These are phyloP conservation scores for Coluber constrictor DNA, from an alignment of 2,797 vertebrate species.

Conservation along the genomic window DNA sequence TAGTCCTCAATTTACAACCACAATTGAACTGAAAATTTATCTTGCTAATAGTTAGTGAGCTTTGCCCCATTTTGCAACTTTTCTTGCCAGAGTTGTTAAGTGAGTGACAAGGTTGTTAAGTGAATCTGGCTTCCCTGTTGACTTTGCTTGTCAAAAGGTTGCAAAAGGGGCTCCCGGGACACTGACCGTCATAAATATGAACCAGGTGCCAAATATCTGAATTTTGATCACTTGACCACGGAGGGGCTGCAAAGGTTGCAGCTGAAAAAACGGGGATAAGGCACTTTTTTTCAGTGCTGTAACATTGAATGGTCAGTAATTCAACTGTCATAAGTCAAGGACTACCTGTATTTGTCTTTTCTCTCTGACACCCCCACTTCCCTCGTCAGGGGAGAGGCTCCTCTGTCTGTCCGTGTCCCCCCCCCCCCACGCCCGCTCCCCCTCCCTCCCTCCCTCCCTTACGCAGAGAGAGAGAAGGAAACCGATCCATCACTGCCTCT, in stretches of 20 bases:
- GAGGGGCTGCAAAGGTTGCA: background rate
- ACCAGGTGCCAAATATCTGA: too few relatives aligned
- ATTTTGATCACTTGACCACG: background rate
- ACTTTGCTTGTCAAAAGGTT: background rate
- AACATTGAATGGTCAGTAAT: background rate
- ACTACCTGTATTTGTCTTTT: fast-evolving
- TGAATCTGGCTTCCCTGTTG: background rate
- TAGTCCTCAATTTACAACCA: background rate
- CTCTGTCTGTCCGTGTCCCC: background rate
- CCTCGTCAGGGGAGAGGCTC: background rate
- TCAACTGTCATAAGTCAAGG: background rate
- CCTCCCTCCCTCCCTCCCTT: too few relatives aligned
- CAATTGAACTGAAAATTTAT: background rate
- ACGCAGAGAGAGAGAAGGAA: background rate
- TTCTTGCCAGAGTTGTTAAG: background rate
- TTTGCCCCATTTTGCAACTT: background rate
- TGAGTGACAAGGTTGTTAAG: too few relatives aligned
- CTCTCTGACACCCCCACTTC: background rate
- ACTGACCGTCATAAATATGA: fast-evolving
- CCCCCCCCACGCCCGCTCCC: fast-evolving
- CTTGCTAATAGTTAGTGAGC: background rate
- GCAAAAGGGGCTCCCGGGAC: background rate
- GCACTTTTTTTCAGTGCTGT: background rate
- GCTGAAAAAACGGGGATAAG: background rate
- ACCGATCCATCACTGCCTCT: slow-evolving; percentile 63